phyloP scores from a whole-genome alignment of 92 coral and sea anemone genomes.

The Phenganax subtilis region DNA sequence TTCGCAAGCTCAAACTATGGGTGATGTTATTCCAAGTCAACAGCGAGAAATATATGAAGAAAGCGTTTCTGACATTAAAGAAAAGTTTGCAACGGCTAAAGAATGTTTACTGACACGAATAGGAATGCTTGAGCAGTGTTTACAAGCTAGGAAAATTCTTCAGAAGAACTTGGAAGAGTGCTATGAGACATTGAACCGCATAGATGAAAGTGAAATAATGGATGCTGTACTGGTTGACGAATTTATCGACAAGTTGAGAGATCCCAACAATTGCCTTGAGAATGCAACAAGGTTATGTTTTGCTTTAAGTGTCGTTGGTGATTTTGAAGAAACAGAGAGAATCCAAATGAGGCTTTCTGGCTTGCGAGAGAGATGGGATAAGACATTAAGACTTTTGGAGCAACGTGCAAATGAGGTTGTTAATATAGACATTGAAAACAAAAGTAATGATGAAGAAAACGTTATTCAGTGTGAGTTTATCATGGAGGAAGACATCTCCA shows the following conservation, averaged over 20 bases:
- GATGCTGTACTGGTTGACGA: not conserved
- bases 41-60: conserved; percentile 30
- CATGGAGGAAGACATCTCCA: not conserved
- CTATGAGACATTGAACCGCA: conserved; percentile 49
- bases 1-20: conserved; percentile 22
- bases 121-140: conserved; percentile 45
- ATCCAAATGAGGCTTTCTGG: not conserved
- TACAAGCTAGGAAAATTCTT: conserved; percentile 44
- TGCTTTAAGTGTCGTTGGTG: conserved; percentile 24
- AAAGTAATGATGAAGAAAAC: not conserved
- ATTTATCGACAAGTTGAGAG: not conserved
- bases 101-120: conserved; percentile 43
- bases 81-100: conserved; percentile 57
- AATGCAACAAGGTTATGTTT: conserved; percentile 18
- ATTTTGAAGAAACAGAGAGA: not conserved
- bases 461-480: not conserved
- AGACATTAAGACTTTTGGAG: no score
- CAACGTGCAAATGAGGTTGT: no score
- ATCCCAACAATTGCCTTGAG: conserved; percentile 33
- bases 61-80: conserved; percentile 47
- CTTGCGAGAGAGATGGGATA: no score
- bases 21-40: not conserved
- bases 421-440: not conserved
- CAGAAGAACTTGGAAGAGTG: conserved; percentile 56
- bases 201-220: conserved; percentile 47